A percentile compares a stretch with the other conserved stretches of the same genome.
Conservation (phyloP, 2,113 vertebrate genomes). For the Chaenogobius annularis region DNA sequence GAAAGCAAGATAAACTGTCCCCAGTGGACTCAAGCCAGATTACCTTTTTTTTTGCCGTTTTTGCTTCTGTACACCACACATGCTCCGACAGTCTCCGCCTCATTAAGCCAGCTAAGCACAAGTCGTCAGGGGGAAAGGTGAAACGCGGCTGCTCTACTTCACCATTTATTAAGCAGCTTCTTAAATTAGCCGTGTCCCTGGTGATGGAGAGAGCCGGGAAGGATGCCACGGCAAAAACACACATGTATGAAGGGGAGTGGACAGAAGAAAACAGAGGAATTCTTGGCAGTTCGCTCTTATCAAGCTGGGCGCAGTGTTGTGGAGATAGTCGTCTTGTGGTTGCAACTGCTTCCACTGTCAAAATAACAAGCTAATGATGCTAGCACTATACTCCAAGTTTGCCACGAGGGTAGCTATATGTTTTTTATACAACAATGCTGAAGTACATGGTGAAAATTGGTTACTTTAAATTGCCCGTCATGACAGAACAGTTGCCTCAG, state of each 20-base stretch:
- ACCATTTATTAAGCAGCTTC: constrained; percentile 48
- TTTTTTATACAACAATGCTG: too few species aligned
- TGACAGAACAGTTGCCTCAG: too few species aligned
- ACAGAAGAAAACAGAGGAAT: background rate
- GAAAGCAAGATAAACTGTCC: constrained; percentile 23
- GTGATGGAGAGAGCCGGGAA: background rate
- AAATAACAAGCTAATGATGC: background rate
- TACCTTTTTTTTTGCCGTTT: constrained; percentile 1
- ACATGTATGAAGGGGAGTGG: background rate
- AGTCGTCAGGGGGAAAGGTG: constrained; percentile 34
- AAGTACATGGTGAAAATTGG: too few species aligned
- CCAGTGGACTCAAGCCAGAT: constrained; percentile 2
- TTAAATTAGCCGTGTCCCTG: constrained; percentile 39
- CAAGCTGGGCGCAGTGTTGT: background rate
- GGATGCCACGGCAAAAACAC: background rate
- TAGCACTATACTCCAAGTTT: background rate
- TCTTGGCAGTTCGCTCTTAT: background rate
- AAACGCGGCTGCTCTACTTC: constrained; percentile 6
- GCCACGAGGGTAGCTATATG: background rate
- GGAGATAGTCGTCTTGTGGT: background rate
- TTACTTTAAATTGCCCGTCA: too few species aligned
- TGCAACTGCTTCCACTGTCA: background rate
- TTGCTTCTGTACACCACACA: background rate
- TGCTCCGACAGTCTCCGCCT: constrained; percentile 23
- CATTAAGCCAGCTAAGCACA: constrained; percentile 50